Evolutionary conservation across 2,888 invertebrate species (phyloP), one percentile per base, ranked within the genome.

Genomic region (Macropis europaea): DNA sequence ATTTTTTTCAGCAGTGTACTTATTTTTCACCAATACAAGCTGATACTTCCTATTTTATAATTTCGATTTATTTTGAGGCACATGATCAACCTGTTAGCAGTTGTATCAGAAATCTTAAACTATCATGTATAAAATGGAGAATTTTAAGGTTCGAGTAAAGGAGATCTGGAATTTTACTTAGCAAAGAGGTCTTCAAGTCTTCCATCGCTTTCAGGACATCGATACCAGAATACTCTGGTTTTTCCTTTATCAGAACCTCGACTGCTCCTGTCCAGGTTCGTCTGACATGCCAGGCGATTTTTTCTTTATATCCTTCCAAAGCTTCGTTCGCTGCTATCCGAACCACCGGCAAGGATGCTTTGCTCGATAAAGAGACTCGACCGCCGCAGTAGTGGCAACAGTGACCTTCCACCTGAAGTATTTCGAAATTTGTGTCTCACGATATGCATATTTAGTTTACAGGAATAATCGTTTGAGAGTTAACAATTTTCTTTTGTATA

Each of bases 321-420:
- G 77, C 82, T 28, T 78, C 77, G 11, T 75, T 73, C 2, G 80
- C 79, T 6, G 83, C 53, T 28, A 77, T 66, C 15, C 73, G 75
- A 2, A 87, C 67, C 47, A 81, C 73, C 9, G 72, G 36, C 19
- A 86, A 56, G 7, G 86, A 83, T 13, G 76, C 73, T 30, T 77
- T 73, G 0, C 42, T 28, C 2, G 82, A 36, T 5, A 86, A 64
- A 2, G 54, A 63, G 4, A 89, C 56, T 52, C 86, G 79, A 3
- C 86, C 89, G 1, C 90, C 90, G 52, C 90, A 90, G 66, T 87
- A 90, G 43, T 73, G 77, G 48, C 90, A 90, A 52, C 90, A 90
- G 64, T 89, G 88, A 9, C 89, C 90, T 56, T 89, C 88, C 6
- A 89, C 83, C 89, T 90, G 45, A 13, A 59, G 17, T 6, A 38